Evolutionary conservation across 1,140 invertebrate genomes (phyloP), one percentile per base, ranked within the genome.

Genomic region (Papilio polytes): DNA sequence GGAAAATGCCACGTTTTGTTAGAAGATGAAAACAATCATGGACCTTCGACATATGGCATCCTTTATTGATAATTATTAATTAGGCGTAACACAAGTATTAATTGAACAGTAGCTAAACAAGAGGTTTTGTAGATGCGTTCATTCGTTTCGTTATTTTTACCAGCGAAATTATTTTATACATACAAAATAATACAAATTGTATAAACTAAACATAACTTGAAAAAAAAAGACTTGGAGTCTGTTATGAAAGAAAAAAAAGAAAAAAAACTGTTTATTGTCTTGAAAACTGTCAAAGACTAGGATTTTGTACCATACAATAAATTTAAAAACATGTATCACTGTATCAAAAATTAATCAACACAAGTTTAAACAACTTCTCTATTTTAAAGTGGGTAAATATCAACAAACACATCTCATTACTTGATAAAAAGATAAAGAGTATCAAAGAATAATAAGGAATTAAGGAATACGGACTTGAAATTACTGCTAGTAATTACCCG

Each of bases 381-480:
- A 26, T 63, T 26, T 63, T 13, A 31, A 15, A 31, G 4, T 15
- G 13, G 63, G 26, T 7, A 36, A 70, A 36, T 26, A 70, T 70
- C 22, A 70, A 70, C 12, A 36, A 31, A 70, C 63, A 66, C 63
- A 70, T 70, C 63, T 63, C 10, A 22, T 63, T 63, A 26, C 59
- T 36, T 70, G 22, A 70, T 70, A 36, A 15, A 70, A 31, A 70
- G 63, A 70, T 70, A 36, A 36, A 66, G 12, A 12, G 22, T 66
- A 31, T 70, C 26, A 13, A 15, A 70, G 22, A 26, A 63, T 63
- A 10, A 15, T 70, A 31, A 70, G 22, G 26, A 70, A 26, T 70
- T 36, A 31, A 70, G 13, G 13, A 10, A 70, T 70, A 70, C 59
- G 13, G 63, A 36, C 13, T 70, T 70, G 9, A 70, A 70, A 31